Evolutionary conservation across 2,888 invertebrate genomes (phyloP), one percentile per base, ranked within the genome.

Genomic region (Monoplex corrugatus): DNA sequence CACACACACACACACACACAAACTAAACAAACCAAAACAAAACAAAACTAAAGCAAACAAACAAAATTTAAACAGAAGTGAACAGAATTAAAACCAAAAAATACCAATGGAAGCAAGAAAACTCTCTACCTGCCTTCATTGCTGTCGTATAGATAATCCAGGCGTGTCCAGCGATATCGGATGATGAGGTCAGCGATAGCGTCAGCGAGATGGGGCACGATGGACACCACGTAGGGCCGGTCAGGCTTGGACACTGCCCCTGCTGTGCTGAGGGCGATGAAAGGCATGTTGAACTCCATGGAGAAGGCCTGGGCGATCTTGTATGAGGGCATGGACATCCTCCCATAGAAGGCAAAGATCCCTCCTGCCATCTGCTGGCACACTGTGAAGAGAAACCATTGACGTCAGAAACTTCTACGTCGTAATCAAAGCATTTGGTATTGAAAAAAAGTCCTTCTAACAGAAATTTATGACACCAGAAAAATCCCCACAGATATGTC

Each of bases 151-250:
- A 94, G 89, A 89, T 93, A 94, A 90, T 93, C 91, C 45, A 94
- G 90, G 50, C 91, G 91, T 19, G 90, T 89, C 94, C 94, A 94
- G n/a, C 90, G 84, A 43, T 92, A 94, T 35, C 91, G 82, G 28
- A 90, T 86, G n/a, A 94, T 93, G 91, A 94, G 91, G 89, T 93
- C 93, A 8, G 93, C 98, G 97, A 89, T 98, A 96, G 94, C 99
- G 97, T 78, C 97, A 97, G 87, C 98, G 98, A 28, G 97, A 96
- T 89, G 97, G 97, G 80, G 98, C 98, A 89, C 93, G 90, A n/a
- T 98, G 98, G 96, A 98, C 98, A 95, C 97, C 97, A 72, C 98
- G 97, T 16, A 99, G 97, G 91, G 87, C 16, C 91, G 92, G 2
- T 88, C 89, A 0, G 89, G 89, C 68, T 91, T 87, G 50, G 89